phyloP scores from a whole-genome alignment of 1,140 invertebrate genomes.

The Meteorus sp. region DNA sequence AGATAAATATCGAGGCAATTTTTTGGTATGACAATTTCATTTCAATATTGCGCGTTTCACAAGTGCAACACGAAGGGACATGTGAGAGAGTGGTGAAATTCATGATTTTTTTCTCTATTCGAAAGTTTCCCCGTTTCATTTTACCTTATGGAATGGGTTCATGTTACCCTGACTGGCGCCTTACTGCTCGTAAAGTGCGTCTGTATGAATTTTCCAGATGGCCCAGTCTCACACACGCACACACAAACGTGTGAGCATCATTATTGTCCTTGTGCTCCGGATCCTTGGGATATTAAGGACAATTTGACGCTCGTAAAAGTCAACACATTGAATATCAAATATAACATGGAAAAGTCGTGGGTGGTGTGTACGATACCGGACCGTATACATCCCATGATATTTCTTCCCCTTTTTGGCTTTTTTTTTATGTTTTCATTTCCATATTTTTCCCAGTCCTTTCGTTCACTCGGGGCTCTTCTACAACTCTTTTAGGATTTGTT shows the following conservation, averaged over 20 bases:
- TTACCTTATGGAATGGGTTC: slow-evolving; percentile 36
- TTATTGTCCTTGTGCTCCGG: slow-evolving; percentile 29
- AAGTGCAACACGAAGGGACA: background rate
- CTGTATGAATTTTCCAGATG: slow-evolving; percentile 50
- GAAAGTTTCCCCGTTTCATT: background rate
- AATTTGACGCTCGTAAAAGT: slow-evolving; percentile 33
- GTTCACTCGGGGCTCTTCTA: too few relatives aligned
- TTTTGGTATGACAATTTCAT: too few relatives aligned
- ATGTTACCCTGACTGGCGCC: slow-evolving; percentile 43
- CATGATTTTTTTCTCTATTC: background rate
- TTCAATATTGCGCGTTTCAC: too few relatives aligned
- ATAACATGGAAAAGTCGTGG: slow-evolving; percentile 11
- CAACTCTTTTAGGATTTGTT: too few relatives aligned
- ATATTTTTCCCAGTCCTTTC: too few relatives aligned
- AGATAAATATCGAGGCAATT: too few relatives aligned
- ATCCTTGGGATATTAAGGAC: slow-evolving; percentile 21
- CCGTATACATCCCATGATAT: too few relatives aligned
- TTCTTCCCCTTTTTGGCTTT: too few relatives aligned
- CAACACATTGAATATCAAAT: slow-evolving; percentile 37
- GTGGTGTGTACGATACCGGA: too few relatives aligned
- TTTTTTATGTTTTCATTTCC: too few relatives aligned
- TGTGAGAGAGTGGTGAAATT: background rate
- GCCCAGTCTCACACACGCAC: too few relatives aligned
- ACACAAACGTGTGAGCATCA: too few relatives aligned
- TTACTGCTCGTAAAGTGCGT: slow-evolving; percentile 48